phyloP scores from a whole-genome alignment of 2,113 vertebrate genomes.

The Rhineura floridana region DNA sequence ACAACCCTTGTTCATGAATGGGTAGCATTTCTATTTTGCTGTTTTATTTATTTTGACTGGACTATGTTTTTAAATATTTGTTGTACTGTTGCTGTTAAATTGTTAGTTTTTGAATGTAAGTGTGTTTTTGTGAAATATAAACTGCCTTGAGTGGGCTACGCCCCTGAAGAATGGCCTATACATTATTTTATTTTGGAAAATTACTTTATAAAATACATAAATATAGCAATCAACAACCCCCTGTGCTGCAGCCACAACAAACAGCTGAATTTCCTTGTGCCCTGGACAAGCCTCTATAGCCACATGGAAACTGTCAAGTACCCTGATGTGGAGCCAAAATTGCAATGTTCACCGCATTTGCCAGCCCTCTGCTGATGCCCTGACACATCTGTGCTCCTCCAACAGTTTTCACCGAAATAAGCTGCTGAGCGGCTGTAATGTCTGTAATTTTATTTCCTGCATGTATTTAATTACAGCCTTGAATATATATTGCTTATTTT shows the following conservation, averaged over 20 bases:
- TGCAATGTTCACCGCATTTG: no score
- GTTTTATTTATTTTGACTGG: no score
- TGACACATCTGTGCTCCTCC: background rate
- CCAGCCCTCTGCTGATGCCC: background rate
- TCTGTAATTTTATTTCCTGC: slow-evolving; percentile 59
- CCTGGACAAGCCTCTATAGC: background rate
- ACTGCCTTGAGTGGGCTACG: no score
- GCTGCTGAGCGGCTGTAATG: slow-evolving; percentile 8
- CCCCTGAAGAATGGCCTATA: no score
- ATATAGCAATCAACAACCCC: background rate
- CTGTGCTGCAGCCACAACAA: background rate
- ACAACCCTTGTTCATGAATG: no score
- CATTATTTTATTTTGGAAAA: no score
- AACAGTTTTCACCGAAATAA: slow-evolving; percentile 14
- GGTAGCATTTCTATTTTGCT: no score
- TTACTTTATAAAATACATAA: background rate
- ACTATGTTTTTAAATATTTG: no score
- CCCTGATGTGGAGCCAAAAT: background rate
- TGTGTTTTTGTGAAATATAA: no score
- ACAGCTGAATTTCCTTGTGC: background rate
- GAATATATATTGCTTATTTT: slow-evolving; percentile 65
- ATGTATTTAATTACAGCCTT: slow-evolving; percentile 50
- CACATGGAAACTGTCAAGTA: background rate
- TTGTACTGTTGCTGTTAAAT: no score
- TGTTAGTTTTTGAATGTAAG: no score